Conservation (phyloP, 2,113 vertebrate genomes). For the Illadopsis cleaveri region DNA sequence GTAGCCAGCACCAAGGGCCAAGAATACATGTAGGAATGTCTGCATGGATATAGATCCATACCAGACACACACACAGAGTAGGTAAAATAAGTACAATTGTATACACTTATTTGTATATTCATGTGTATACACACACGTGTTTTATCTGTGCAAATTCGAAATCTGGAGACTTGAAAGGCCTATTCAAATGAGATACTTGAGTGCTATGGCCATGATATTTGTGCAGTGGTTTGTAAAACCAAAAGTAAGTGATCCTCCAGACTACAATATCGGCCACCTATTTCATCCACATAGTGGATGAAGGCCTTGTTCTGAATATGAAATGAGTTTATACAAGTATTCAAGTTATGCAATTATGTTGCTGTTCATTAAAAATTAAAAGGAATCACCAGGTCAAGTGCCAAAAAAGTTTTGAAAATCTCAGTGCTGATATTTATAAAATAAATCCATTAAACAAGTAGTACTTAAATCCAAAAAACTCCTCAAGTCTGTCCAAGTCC, state of each 20-base stretch:
- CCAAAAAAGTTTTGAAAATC: constrained; percentile 22
- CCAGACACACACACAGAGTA: background rate
- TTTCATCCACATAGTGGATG: background rate
- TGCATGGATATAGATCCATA: background rate
- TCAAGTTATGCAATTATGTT: background rate
- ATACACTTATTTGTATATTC: background rate
- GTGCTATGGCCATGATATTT: background rate
- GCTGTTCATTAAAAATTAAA: constrained; percentile 29
- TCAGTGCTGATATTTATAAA: constrained; percentile 19
- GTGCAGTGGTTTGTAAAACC: background rate
- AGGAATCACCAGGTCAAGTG: background rate
- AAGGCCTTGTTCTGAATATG: background rate
- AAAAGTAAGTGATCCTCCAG: background rate
- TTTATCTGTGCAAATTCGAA: background rate
- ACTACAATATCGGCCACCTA: background rate
- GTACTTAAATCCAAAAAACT: constrained; percentile 35
- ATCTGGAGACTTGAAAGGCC: background rate
- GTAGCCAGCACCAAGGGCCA: background rate
- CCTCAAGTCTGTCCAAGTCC: background rate
- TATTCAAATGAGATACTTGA: background rate
- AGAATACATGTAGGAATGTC: accelerated
- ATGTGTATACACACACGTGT: background rate
- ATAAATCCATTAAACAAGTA: constrained; percentile 41
- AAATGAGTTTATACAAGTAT: background rate
- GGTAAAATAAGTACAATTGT: background rate